Evolutionary conservation across 2,888 invertebrate species (phyloP), one percentile per base, ranked within the genome.

Genomic region (Papilio elwesi): DNA sequence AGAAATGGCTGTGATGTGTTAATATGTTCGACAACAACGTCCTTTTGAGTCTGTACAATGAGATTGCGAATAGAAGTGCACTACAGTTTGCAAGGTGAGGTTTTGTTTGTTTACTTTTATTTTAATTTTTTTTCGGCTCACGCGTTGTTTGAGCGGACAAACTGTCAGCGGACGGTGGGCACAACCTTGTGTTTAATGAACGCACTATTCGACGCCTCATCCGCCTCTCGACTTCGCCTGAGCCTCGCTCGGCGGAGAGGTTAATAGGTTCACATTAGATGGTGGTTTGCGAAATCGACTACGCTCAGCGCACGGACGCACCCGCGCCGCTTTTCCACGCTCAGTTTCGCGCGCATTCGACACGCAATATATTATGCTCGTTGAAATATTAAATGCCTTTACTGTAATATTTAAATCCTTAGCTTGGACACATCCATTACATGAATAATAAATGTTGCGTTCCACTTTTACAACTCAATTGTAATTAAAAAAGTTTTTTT

Each of bases 201-300:
- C 90, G 89, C 88, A 86, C 87, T 87, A 83, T 85, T 87, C 87
- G 86, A 85, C 87, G 89, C 88, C 86, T 90, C 90, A 89, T 90
- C 92, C 92, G 91, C 90, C 91, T 90, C 89, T 92, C 91, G 92
- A 92, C 92, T 92, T 91, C 91, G 91, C 87, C 88, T 87, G 91
- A 90, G 90, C 87, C 90, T 91, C 89, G 86, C 87, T 87, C 86
- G 82, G 76, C 86, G 87, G 88, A 92, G 93, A 93, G 93, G 93
- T 93, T 93, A 93, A 93, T 93, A 93, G 92, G 93, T 93, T 93
- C 93, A 93, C 91, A 92, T 93, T 92, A 93, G 92, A 93, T 90
- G 93, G 85, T 90, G 88, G 90, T 89, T 93, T 93, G 92, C 93
- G 92, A 93, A 93, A 93, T 88, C 87, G 82, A 82, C 87, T 82